phyloP scores from a whole-genome alignment of 2,113 vertebrate species.

The Odontophorus gujanensis region DNA sequence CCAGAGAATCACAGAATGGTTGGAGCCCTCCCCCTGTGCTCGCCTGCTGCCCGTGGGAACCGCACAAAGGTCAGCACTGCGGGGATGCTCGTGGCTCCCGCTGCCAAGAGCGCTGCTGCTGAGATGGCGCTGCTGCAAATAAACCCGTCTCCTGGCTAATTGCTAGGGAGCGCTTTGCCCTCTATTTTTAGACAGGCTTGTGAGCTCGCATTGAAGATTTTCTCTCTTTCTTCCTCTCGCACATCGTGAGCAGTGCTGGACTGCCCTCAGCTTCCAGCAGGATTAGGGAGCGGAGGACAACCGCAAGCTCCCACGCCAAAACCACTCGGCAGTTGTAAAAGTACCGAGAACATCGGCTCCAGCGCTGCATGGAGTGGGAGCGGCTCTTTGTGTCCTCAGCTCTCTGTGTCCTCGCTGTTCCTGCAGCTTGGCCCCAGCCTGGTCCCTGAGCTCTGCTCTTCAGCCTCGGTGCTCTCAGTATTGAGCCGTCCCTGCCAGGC shows the following conservation, averaged over 20 bases:
- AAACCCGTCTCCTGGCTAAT: slow-evolving; percentile 50
- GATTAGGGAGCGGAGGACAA: background rate
- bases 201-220: slow-evolving; percentile 49
- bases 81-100: slow-evolving; percentile 16
- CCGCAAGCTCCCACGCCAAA: slow-evolving; percentile 1
- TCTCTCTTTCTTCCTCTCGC: background rate
- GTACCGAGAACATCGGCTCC: slow-evolving; percentile 57
- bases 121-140: slow-evolving; percentile 41
- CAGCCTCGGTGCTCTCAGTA: background rate
- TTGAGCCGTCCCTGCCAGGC: background rate
- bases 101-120: slow-evolving; percentile 44
- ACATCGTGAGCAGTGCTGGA: background rate
- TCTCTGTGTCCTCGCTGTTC: slow-evolving; percentile 54
- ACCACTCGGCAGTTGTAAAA: slow-evolving; percentile 61
- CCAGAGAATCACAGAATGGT: too few species aligned
- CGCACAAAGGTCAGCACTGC: slow-evolving; percentile 14
- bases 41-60: background rate
- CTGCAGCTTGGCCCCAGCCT: slow-evolving; percentile 60
- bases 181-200: slow-evolving; percentile 65
- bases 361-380: slow-evolving; percentile 48
- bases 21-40: background rate
- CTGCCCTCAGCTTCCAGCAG: background rate
- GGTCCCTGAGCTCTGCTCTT: slow-evolving; percentile 51
- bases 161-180: slow-evolving; percentile 17
- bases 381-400: background rate